Base-by-base conservation (phyloP, 1,140 invertebrate species). In the Bombus sylvicola region DNA sequence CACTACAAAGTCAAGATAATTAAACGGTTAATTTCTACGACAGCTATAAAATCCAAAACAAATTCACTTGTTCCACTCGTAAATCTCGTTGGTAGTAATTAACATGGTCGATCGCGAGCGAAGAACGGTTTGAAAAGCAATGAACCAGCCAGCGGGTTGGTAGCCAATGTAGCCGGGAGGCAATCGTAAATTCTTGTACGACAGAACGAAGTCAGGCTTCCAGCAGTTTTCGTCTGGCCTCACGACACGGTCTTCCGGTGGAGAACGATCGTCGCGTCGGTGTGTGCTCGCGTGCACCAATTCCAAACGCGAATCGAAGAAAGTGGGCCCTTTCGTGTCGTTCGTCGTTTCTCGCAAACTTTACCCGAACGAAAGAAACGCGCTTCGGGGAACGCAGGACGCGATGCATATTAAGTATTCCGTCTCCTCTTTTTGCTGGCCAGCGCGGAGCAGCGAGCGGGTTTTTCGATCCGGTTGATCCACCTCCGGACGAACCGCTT, bases 401-500 rank as follows among this genome's bases (percentile, higher is more conserved):
- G 75, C 75, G 75, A 77, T 77, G 75, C 75, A 62, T 77, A 39
- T 77, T 77, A 77, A 77, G 75, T 77, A 77, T 62, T 37, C 75
- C 31, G 73, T 34, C 73, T 75, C 25, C 25, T 57, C 34, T 62
- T 77, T 77, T 76, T 77, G 57, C 34, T 34, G 43, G 10, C 75
- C 34, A 22, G 43, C 47, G 28, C 31, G 34, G 53, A 57, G 28
- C 59, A 41, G 74, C 53, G n/a, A 76, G 75, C 75, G 75, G 37
- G 75, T 77, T 77, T 77, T 77, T 77, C 75, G 75, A 77, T 77
- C 75, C 75, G 75, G 75, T 77, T 62, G 53, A 77, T 77, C 75
- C 75, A 59, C 57, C 75, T 59, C 37, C 37, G 75, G 75, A n/a
- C 53, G 53, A 77, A 28, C 75, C 25, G 53, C 74, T 59, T 76